phyloP scores from a whole-genome alignment of 1,140 invertebrate genomes.

The Helicoverpa armigera region DNA sequence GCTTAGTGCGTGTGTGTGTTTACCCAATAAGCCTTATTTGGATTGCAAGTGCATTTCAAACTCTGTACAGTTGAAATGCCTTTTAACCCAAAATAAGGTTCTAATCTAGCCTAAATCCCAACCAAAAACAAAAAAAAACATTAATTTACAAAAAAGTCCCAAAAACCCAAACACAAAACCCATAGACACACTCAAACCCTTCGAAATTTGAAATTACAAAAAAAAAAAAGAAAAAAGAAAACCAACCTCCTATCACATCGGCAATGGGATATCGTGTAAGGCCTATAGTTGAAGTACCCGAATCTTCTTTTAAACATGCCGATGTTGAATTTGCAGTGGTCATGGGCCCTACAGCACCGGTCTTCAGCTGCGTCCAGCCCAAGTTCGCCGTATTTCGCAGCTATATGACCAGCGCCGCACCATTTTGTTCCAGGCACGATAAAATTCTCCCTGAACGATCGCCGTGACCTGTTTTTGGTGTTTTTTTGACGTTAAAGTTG shows the following conservation, averaged over 20 bases:
- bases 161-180: slow-evolving; percentile 14
- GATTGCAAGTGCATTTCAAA: too few relatives aligned
- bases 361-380: slow-evolving; percentile 91
- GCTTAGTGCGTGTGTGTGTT: too few relatives aligned
- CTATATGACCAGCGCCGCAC: slow-evolving; percentile 92
- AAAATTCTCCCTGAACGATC: slow-evolving; percentile 87
- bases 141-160: too few relatives aligned
- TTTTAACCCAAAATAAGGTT: too few relatives aligned
- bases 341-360: slow-evolving; percentile 93
- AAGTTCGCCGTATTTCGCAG: slow-evolving; percentile 89
- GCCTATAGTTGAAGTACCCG: slow-evolving; percentile 92
- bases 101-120: too few relatives aligned
- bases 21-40: too few relatives aligned
- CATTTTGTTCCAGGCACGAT: slow-evolving; percentile 93
- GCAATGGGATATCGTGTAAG: slow-evolving; percentile 95
- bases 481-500: slow-evolving; percentile 21
- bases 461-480: slow-evolving; percentile 75
- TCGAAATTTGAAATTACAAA: slow-evolving; percentile 39
- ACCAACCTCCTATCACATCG: slow-evolving; percentile 94
- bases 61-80: too few relatives aligned
- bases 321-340: slow-evolving; percentile 91
- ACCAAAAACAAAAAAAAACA: too few relatives aligned
- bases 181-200: not conserved
- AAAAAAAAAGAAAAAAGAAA: slow-evolving; percentile 60
- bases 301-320: slow-evolving; percentile 90